These are phyloP conservation scores for Sebastes diaconus DNA, from an alignment of 2,797 vertebrate species.

Conservation along the genomic window DNA sequence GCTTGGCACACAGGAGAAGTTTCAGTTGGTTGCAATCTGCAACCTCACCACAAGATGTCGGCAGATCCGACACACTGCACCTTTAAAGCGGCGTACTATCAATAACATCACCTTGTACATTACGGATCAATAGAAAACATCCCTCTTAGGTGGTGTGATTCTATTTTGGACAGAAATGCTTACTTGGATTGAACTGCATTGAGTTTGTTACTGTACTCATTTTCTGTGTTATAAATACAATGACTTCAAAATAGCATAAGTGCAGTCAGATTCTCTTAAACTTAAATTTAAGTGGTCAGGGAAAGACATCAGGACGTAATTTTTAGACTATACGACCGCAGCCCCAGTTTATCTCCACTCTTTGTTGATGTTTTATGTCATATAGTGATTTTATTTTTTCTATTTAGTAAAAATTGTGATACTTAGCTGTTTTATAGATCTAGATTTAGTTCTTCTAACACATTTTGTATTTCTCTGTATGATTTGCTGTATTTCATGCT, in stretches of 20 bases:
- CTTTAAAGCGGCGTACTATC: too few species aligned
- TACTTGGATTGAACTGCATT: neutral
- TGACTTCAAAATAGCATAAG: neutral
- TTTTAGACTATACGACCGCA: neutral
- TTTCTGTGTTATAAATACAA: neutral
- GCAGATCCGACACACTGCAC: too few species aligned
- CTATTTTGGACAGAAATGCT: neutral
- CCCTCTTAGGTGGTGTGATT: neutral
- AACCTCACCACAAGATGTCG: too few species aligned
- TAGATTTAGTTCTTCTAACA: neutral
- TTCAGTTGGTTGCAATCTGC: too few species aligned
- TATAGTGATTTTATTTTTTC: neutral
- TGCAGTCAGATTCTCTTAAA: too few species aligned
- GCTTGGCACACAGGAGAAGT: too few species aligned
- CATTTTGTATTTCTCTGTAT: conserved; percentile 7
- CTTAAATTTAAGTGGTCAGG: neutral
- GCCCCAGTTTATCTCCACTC: neutral
- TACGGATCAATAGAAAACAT: neutral
- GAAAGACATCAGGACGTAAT: rapidly evolving
- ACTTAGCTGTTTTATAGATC: neutral
- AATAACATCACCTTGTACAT: neutral
- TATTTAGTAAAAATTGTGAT: neutral
- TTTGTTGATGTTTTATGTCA: neutral
- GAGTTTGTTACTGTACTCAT: neutral
- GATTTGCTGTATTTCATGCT: neutral